phyloP scores from a whole-genome alignment of 2,797 vertebrate species.

The Aeoliscus strigatus region DNA sequence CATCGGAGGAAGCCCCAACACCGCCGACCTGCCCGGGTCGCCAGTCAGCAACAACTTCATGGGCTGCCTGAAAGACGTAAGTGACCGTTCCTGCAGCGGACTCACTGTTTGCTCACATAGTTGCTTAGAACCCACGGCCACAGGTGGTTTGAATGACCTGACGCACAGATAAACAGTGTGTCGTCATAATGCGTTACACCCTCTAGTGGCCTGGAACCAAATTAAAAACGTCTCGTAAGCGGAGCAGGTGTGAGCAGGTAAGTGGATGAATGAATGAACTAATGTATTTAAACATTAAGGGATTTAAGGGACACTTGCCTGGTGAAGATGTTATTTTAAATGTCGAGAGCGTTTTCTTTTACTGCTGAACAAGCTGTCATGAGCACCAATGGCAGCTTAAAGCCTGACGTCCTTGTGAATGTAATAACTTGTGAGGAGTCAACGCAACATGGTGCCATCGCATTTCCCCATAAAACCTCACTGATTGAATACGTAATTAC shows the following conservation, averaged over 20 bases:
- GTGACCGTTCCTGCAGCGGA: slow-evolving; percentile 31
- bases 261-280: too few relatives aligned
- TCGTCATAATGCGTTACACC: too few relatives aligned
- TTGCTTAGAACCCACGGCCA: too few relatives aligned
- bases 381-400: slow-evolving; percentile 53
- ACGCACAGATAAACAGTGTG: too few relatives aligned
- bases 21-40: slow-evolving; percentile 89
- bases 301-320: background rate
- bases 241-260: too few relatives aligned
- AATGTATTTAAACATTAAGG: too few relatives aligned
- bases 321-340: slow-evolving; percentile 31
- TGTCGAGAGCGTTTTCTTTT: slow-evolving; percentile 30
- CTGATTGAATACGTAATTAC: slow-evolving; percentile 77
- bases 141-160: too few relatives aligned
- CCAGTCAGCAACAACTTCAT: slow-evolving; percentile 98
- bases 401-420: slow-evolving; percentile 56
- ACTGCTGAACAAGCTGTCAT: slow-evolving; percentile 57
- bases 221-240: too few relatives aligned
- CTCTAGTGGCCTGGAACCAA: too few relatives aligned
- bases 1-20: slow-evolving; percentile 93
- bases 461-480: slow-evolving; percentile 57
- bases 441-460: slow-evolving; percentile 47
- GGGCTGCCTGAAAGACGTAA: slow-evolving; percentile 95
- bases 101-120: too few relatives aligned
- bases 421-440: slow-evolving; percentile 57